A percentile compares a stretch with the other conserved stretches of the same genome.
phyloP scores from a whole-genome alignment of 2,797 vertebrate species.

The Chelon labrosus region DNA sequence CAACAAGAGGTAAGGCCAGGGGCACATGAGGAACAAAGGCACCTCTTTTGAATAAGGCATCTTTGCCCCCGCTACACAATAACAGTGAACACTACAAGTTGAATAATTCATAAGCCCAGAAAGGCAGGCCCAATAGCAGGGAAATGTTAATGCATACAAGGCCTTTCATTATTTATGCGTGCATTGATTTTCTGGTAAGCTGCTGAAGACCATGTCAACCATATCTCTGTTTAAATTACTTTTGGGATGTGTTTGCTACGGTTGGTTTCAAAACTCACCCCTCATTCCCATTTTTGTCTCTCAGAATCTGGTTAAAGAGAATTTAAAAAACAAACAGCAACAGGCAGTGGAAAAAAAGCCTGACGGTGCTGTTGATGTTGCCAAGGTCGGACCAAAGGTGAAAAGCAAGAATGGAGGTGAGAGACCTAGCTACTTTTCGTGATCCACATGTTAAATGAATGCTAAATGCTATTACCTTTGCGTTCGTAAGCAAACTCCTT shows the following conservation, averaged over 20 bases:
- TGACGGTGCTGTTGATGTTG: slow-evolving; percentile 27
- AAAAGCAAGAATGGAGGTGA: slow-evolving; percentile 78
- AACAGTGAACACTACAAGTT: slow-evolving; percentile 65
- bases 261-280: slow-evolving; percentile 7
- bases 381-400: slow-evolving; percentile 55
- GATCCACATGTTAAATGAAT: slow-evolving; percentile 5
- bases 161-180: slow-evolving; percentile 76
- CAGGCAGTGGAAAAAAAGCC: slow-evolving; percentile 46
- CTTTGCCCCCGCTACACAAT: slow-evolving; percentile 59
- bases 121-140: slow-evolving; percentile 51
- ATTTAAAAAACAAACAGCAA: slow-evolving; percentile 80
- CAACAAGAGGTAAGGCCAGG: slow-evolving; percentile 84
- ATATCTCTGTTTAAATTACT: slow-evolving; percentile 70
- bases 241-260: slow-evolving; percentile 44
- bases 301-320: slow-evolving; percentile 83
- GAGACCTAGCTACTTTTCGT: slow-evolving; percentile 14
- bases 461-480: slow-evolving; percentile 3
- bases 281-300: slow-evolving; percentile 15
- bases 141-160: slow-evolving; percentile 78
- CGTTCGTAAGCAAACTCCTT: background rate
- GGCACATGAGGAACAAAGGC: slow-evolving; percentile 38
- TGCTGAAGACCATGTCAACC: slow-evolving; percentile 66
- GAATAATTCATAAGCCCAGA: slow-evolving; percentile 78
- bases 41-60: slow-evolving; percentile 62
- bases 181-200: slow-evolving; percentile 75